These are phyloP conservation scores for Mionectes olivaceus DNA, from an alignment of 2,797 vertebrate genomes.

Conservation along the genomic window DNA sequence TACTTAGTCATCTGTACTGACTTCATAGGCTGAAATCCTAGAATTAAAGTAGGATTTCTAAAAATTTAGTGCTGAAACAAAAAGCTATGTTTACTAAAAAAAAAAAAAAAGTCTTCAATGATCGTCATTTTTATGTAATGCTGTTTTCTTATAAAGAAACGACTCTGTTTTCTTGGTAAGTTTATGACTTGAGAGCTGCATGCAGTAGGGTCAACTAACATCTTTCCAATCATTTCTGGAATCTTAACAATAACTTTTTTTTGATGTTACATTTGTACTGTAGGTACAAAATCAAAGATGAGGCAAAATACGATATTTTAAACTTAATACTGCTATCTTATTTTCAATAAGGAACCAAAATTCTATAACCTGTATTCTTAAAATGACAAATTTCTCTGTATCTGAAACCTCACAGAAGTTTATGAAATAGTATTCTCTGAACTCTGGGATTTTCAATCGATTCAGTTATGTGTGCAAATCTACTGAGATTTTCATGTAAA, in stretches of 20 bases:
- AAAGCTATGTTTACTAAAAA: not conserved
- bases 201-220: not conserved
- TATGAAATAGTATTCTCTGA: not conserved
- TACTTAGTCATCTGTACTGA: not conserved
- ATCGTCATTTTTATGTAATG: not conserved
- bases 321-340: not conserved
- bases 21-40: not conserved
- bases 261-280: not conserved
- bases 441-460: not conserved
- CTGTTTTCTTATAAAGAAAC: not conserved
- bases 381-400: not conserved
- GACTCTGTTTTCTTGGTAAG: not conserved
- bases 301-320: accelerated
- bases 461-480: not conserved
- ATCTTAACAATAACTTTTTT: not conserved
- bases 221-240: not conserved
- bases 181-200: not conserved
- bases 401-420: not conserved
- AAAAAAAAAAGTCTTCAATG: not conserved
- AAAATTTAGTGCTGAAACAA: not conserved
- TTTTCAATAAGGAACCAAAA: not conserved
- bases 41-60: not conserved
- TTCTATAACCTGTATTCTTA: not conserved
- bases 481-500: not conserved
- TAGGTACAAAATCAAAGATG: not conserved